These are phyloP conservation scores for Danaus chrysippus DNA, from an alignment of 2,888 invertebrate genomes.

Conservation along the genomic window DNA sequence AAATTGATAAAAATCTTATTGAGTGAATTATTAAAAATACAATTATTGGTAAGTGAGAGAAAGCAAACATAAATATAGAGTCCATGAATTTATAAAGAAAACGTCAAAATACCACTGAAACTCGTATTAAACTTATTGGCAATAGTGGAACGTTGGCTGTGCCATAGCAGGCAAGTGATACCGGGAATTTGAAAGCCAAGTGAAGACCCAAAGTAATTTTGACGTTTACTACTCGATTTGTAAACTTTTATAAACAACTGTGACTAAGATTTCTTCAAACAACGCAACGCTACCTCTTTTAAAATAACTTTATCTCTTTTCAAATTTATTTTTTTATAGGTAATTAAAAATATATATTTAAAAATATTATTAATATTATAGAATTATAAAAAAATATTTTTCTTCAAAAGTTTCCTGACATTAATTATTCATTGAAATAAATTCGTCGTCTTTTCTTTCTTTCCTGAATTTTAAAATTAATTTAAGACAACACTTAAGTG, in stretches of 20 bases:
- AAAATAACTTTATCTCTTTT: background rate
- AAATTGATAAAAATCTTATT: no score
- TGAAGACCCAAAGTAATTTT: slow-evolving; percentile 30
- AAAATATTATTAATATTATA: no score
- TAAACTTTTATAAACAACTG: slow-evolving; percentile 33
- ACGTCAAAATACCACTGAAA: slow-evolving; percentile 46
- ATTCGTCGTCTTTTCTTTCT: no score
- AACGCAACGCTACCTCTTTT: background rate
- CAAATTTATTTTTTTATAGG: background rate
- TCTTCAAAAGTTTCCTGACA: no score
- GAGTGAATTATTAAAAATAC: no score
- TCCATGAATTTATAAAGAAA: slow-evolving; percentile 44
- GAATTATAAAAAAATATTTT: no score
- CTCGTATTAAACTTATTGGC: slow-evolving; percentile 59
- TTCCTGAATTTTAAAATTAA: no score
- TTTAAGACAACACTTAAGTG: no score
- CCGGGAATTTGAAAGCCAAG: slow-evolving; percentile 27
- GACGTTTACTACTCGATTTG: slow-evolving; percentile 33
- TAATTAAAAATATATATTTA: no score
- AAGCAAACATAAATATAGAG: slow-evolving; percentile 8
- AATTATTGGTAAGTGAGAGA: background rate
- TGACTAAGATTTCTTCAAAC: background rate
- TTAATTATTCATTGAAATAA: no score
- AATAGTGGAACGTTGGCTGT: slow-evolving; percentile 53
- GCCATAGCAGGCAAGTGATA: slow-evolving; percentile 38